Evolutionary conservation across 2,797 vertebrate genomes (phyloP).

Genomic region (Chrysocyon brachyurus): DNA sequence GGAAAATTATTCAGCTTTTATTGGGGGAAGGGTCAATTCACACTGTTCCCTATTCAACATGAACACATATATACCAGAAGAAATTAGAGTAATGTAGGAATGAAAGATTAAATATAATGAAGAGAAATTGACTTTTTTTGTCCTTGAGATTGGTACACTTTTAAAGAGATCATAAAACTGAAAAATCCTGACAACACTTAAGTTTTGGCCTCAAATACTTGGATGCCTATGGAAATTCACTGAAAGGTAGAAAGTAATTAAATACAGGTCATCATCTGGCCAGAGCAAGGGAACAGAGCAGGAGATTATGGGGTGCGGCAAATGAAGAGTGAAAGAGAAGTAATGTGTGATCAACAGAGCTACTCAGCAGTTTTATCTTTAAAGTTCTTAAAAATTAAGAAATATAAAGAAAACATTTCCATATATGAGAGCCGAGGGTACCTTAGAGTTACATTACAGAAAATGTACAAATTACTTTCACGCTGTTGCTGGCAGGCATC

Average conservation of each 20-base stretch:
- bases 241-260: neutral
- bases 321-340: neutral
- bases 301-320: neutral
- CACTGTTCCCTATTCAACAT: neutral
- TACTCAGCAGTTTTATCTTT: neutral
- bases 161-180: neutral
- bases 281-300: neutral
- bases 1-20: neutral
- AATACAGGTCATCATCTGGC: neutral
- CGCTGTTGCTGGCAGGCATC: neutral
- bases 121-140: neutral
- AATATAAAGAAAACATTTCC: neutral
- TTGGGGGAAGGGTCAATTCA: neutral
- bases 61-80: neutral
- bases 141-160: neutral
- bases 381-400: neutral
- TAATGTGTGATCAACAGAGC: neutral
- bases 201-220: neutral
- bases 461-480: constrained; percentile 33
- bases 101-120: neutral
- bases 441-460: neutral
- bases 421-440: neutral
- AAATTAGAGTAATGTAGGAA: neutral
- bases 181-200: neutral
- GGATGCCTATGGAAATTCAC: neutral